Evolutionary conservation across 2,797 vertebrate species (phyloP).

Genomic region (Peromyscus eremicus): DNA sequence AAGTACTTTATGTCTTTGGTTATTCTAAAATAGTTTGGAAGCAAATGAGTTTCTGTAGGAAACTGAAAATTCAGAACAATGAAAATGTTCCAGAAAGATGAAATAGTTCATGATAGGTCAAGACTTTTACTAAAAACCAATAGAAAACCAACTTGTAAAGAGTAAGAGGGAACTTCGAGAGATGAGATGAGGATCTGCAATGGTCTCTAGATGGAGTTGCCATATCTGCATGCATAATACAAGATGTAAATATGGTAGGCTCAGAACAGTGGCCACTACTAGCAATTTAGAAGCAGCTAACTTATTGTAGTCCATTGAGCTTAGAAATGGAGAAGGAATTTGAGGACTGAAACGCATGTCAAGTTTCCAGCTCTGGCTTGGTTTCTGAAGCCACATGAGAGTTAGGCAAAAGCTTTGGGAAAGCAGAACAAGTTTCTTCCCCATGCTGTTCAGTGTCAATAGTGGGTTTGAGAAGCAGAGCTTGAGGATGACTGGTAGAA

Average conservation of each 20-base stretch:
- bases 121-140: constrained; percentile 10
- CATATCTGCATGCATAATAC: neutral
- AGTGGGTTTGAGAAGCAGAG: neutral
- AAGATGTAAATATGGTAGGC: neutral
- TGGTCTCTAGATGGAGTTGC: neutral
- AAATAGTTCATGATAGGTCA: constrained; percentile 16
- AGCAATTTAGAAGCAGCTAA: neutral
- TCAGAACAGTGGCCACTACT: neutral
- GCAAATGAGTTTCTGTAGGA: neutral
- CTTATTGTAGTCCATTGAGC: neutral
- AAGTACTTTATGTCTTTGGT: neutral
- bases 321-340: constrained; percentile 21
- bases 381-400: neutral
- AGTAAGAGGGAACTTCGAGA: neutral
- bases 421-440: neutral
- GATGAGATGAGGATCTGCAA: neutral
- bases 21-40: constrained; percentile 24
- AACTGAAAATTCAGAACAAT: neutral
- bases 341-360: neutral
- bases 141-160: neutral
- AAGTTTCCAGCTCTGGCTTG: neutral
- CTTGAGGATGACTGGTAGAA: neutral
- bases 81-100: neutral
- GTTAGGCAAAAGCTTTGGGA: neutral
- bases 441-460: neutral